Evolutionary conservation across 1,140 invertebrate genomes (phyloP), one percentile per base, ranked within the genome.

Genomic region (Alviniconcha marisindica): DNA sequence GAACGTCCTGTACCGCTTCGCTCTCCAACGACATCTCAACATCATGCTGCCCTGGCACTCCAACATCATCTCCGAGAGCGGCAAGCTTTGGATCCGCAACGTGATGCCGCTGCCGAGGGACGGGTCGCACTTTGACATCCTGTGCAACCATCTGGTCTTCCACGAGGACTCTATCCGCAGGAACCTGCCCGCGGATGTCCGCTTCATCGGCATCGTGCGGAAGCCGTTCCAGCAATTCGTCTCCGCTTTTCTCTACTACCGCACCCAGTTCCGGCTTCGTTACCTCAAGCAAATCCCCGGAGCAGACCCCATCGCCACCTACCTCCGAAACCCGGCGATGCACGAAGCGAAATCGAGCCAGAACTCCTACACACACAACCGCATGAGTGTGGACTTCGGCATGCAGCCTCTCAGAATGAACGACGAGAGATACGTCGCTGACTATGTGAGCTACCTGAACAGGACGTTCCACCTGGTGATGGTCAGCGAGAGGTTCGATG

Each of bases 401-500:
- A 73, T 84, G 78, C 36, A 66, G 7, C 38, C n/a, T 24, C 21
- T 31, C 21, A 76, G 38, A 18, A 83, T 71, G 24, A 36, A 80
- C 31, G 36, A 80, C 42, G 38, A 54, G 1, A 7, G 28, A 5
- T 28, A 21, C 15, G 54, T 84, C 2, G 3, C 69, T 10, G 69
- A 66, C 24, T 86, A 83, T 31, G 21, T 87, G 1, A 63, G 63
- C 12, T 36, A 74, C 2, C 78, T 94, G 2, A 93, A 94, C 14
- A 71, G 79, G 7, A 84, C 91, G 18, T 94, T 94, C 85, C 89
- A 93, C 83, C 89, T 94, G 14, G 91, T 94, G 33, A 91, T 94
- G 92, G 90, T 94, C 12, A 88, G 93, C 1, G 94, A 94, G 83
- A 87, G 91, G 54, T 93, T 94, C 87, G 94, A 94, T 76, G 93